Base-by-base conservation (phyloP, 2,888 invertebrate genomes). In the Drosophila quinaria region DNA sequence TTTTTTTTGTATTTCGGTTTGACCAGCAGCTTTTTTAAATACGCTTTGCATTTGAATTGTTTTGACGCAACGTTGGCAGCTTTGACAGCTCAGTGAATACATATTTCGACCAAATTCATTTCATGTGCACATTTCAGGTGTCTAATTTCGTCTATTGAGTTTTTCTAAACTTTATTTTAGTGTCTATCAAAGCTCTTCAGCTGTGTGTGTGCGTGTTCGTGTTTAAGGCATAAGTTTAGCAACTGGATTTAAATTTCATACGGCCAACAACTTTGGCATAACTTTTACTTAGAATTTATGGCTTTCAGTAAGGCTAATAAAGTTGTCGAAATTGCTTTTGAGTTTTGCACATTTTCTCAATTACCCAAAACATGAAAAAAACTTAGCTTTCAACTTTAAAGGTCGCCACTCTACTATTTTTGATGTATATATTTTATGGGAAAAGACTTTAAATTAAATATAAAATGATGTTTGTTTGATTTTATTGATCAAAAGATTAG, bases 61-160 rank as follows among this genome's bases (percentile, higher is more conserved):
- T 75, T 72, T 75, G 75, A 76, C 67, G 75, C 75, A 67, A 42
- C 54, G 42, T 52, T 69, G 73, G 62, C 73, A 77, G 74, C 51
- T 74, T 66, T 80, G 80, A 74, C 70, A 74, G 80, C 64, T 65
- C 46, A 35, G 15, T 50, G 69, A 74, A 72, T 66, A 22, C 33
- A 56, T 56, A 44, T 51, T 51, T 33, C 52, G 15, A 52, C 4
- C 19, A 50, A 33, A 47, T 47, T 47, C 44, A 44, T 25, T 15
- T 46, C 25, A 35, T 22, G 46, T 13, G n/a, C 29, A 25, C 35
- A 25, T 35, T 58, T 49, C 68, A 55, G 61, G 51, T 55, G 39
- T 63, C 22, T 63, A 9, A 46, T 56, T 51, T 62, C 33, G 35
- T 59, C 39, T 56, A 61, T 72, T 44, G 60, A 6, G 15, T 47